Base-by-base conservation (phyloP, 23 tunicate genomes). In the Oikopleura dioica region DNA sequence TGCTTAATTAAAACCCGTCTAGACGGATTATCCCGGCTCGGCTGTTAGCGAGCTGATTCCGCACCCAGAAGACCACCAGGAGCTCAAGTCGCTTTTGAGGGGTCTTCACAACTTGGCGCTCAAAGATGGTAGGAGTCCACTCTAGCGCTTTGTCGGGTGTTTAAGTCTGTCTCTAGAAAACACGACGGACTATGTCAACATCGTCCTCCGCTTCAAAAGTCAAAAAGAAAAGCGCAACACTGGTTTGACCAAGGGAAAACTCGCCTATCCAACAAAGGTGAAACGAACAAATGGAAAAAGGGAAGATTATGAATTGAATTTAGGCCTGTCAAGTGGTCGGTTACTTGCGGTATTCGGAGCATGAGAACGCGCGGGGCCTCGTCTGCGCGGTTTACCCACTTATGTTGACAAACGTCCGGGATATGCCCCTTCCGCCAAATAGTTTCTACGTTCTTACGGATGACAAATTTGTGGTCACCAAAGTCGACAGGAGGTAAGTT, bases 241-340 rank as follows among this genome's bases (percentile, higher is more conserved):
- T 2, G 26, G 30, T 2, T 23, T 23, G 29, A 63, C 30, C 29
- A 63, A 63, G 26, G 26, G 33, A 23, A 63, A 63, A 28, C 16
- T 12, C 26, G 5, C 26, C 30, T 12, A 12, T 2, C 72, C 72
- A 24, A 63, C 72, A 23, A 63, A 63, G 33, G 72, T 63, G 26
- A 63, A 21, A 44, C 55, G 21, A 44, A n/a, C n/a, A n/a, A n/a
- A n/a, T n/a, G n/a, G n/a, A n/a, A n/a, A n/a, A n/a, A n/a, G n/a
- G n/a, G n/a, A n/a, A n/a, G n/a, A n/a, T n/a, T n/a, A n/a, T n/a
- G n/a, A n/a, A n/a, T n/a, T n/a, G n/a, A n/a, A n/a, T 44, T 44
- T 44, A 63, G 72, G 72, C 72, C 72, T 63, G 72, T 63, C 72
- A 63, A 28, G 33, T 63, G 4, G 26, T 63, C 33, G 72, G 72